Evolutionary conservation across 2,113 vertebrate species (phyloP).

Genomic region (Daphoenositta chrysoptera): DNA sequence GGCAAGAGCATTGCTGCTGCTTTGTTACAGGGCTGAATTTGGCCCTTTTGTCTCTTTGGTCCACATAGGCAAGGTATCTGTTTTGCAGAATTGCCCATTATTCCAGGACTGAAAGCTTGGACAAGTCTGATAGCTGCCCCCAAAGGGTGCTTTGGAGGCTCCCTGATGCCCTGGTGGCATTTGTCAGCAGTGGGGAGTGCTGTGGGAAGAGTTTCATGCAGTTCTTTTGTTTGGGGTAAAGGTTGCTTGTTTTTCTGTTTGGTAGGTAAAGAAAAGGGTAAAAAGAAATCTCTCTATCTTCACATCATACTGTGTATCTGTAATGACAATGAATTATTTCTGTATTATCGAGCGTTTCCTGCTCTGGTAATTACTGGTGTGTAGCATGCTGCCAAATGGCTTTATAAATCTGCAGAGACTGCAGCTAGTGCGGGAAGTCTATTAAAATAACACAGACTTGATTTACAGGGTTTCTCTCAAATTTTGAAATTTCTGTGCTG

Average conservation of each 20-base stretch:
- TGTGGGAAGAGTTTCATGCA: neutral
- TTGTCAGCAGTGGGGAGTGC: neutral
- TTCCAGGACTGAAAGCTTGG: neutral
- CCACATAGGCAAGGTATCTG: neutral
- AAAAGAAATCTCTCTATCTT: neutral
- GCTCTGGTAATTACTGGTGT: slow-evolving; percentile 22
- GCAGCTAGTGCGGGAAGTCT: neutral
- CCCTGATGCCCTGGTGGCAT: neutral
- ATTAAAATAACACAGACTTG: neutral
- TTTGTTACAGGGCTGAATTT: neutral
- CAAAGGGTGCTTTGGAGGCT: neutral
- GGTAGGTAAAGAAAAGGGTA: neutral
- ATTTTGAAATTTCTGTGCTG: neutral
- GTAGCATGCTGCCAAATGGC: slow-evolving; percentile 2
- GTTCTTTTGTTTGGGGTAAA: neutral
- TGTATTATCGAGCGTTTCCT: neutral
- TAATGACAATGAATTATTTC: slow-evolving; percentile 7
- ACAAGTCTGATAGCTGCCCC: neutral
- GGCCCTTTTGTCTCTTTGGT: neutral
- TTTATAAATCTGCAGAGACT: slow-evolving; percentile 22
- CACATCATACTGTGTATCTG: neutral
- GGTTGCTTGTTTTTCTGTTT: neutral
- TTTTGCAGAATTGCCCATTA: neutral
- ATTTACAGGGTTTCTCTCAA: neutral
- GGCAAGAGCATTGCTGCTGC: neutral